phyloP scores from a whole-genome alignment of 1,140 invertebrate genomes.

The Drosophila kurseongensis region DNA sequence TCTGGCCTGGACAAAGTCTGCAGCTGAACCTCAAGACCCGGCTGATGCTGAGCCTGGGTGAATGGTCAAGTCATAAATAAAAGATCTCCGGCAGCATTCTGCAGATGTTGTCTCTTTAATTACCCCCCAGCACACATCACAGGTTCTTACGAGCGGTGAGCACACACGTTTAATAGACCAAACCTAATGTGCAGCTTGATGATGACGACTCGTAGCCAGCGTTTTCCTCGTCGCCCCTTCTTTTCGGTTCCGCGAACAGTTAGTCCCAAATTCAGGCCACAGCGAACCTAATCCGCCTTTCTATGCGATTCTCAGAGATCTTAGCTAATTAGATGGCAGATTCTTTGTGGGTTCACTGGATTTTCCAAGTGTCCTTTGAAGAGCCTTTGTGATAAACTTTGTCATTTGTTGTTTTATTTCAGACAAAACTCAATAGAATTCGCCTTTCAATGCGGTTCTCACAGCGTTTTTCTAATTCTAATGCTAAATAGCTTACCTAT shows the following conservation, averaged over 20 bases:
- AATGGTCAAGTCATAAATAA: slow-evolving; percentile 79
- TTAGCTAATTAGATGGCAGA: background rate
- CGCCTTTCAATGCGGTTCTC: too few relatives aligned
- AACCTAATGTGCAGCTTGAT: slow-evolving; percentile 33
- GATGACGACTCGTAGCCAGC: slow-evolving; percentile 10
- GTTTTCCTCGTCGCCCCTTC: slow-evolving; percentile 1
- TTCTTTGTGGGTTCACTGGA: too few relatives aligned
- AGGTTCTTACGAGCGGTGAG: slow-evolving; percentile 10
- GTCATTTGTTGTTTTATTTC: too few relatives aligned
- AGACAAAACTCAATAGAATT: too few relatives aligned
- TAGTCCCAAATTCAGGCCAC: slow-evolving; percentile 36
- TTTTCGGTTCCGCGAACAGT: slow-evolving; percentile 15
- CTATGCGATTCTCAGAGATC: slow-evolving; percentile 12
- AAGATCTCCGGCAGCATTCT: slow-evolving; percentile 53
- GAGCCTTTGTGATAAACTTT: too few relatives aligned
- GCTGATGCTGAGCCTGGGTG: slow-evolving; percentile 17
- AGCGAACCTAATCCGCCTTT: slow-evolving; percentile 8
- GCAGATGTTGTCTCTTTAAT: slow-evolving; percentile 76
- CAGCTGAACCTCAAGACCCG: slow-evolving; percentile 1
- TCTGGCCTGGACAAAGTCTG: slow-evolving; percentile 1
- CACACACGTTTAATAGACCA: slow-evolving; percentile 42
- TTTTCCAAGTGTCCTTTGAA: too few relatives aligned
- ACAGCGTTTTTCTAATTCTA: too few relatives aligned
- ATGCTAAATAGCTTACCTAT: too few relatives aligned
- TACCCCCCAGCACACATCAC: slow-evolving; percentile 44